Evolutionary conservation across 1,140 invertebrate genomes (phyloP).

Genomic region (Papilio glaucus): DNA sequence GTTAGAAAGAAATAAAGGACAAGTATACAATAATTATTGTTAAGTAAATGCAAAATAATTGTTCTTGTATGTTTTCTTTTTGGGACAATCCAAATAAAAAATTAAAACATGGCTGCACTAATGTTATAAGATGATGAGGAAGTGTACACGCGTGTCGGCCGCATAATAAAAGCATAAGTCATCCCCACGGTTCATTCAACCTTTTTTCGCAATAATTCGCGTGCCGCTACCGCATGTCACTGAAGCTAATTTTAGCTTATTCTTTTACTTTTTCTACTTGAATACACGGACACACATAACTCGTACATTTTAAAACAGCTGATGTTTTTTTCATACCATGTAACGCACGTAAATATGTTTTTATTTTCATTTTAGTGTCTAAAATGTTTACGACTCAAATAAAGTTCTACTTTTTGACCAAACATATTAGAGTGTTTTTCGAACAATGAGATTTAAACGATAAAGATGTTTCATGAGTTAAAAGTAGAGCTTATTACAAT

Average conservation of each 20-base stretch:
- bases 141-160: constrained; percentile 23
- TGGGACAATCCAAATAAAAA: not conserved
- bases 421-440: not conserved
- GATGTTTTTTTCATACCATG: too few relatives aligned
- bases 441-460: not conserved
- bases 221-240: not conserved
- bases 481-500: too few relatives aligned
- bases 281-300: not conserved
- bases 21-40: too few relatives aligned
- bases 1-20: too few relatives aligned
- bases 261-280: not conserved
- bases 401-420: not conserved
- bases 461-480: not conserved
- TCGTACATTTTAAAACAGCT: too few relatives aligned
- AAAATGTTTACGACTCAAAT: too few relatives aligned
- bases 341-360: too few relatives aligned
- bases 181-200: constrained; percentile 42
- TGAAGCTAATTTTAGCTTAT: not conserved
- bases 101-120: not conserved
- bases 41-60: too few relatives aligned
- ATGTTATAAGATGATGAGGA: constrained; percentile 39
- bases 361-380: not conserved
- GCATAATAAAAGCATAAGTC: constrained; percentile 31
- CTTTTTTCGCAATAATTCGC: constrained; percentile 37
- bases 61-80: not conserved